Percentiles rank a stretch among this genome's conserved stretches.
These are phyloP conservation scores for Eolophus roseicapilla DNA, from an alignment of 2,113 vertebrate genomes.

Conservation along the genomic window DNA sequence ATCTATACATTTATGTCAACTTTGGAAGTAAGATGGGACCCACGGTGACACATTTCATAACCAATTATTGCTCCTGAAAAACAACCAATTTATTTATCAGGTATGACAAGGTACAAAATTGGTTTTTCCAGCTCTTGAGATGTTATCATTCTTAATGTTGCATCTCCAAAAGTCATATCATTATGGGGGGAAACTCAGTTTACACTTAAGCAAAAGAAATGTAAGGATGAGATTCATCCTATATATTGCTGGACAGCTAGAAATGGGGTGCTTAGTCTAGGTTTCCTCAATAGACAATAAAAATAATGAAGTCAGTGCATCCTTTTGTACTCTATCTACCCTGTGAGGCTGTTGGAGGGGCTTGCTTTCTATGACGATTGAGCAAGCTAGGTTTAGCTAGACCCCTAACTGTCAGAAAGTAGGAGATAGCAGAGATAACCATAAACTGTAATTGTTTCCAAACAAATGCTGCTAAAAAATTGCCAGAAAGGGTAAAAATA, in stretches of 20 bases:
- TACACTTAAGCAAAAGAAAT: not conserved
- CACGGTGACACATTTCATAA: not conserved
- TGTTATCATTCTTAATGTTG: not conserved
- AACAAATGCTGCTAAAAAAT: not conserved
- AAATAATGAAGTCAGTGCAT: not conserved
- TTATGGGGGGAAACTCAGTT: accelerated
- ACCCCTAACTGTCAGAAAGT: accelerated
- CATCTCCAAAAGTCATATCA: not conserved
- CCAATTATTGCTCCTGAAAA: not conserved
- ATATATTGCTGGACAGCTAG: not conserved
- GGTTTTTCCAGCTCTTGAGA: not conserved
- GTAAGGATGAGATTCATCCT: not conserved
- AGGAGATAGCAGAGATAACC: not conserved
- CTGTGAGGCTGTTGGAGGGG: not conserved
- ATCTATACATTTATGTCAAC: not conserved
- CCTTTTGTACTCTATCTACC: not conserved
- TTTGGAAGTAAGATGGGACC: not conserved
- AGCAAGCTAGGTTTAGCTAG: not conserved
- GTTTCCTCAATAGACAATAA: not conserved
- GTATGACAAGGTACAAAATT: not conserved
- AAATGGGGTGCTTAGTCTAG: not conserved
- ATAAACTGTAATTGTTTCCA: not conserved
- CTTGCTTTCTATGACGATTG: not conserved
- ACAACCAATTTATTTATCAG: not conserved
- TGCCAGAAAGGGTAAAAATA: not conserved